These are phyloP conservation scores for Strongylocentrotus purpuratus DNA, from an alignment of 35 echinoderm and acorn worm genomes.

Conservation along the genomic window DNA sequence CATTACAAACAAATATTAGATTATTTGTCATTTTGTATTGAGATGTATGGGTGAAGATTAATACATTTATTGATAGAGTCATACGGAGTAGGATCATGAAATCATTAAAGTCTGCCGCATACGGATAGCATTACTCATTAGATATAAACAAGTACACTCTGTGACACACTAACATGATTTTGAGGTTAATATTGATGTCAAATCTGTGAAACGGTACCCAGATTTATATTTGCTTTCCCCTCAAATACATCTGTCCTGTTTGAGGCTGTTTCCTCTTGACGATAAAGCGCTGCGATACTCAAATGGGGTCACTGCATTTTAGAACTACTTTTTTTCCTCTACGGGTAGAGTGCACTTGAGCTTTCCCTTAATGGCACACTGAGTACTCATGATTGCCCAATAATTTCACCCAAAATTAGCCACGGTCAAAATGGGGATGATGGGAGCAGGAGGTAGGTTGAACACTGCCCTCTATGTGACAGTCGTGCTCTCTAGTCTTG, in stretches of 20 bases:
- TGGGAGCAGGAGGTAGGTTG: neutral
- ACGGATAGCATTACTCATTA: neutral
- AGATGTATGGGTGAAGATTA: neutral
- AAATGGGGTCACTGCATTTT: neutral
- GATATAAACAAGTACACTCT: neutral
- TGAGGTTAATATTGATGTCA: neutral
- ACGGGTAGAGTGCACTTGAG: neutral
- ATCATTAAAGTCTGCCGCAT: neutral
- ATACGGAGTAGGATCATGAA: neutral
- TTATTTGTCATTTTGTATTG: too few species aligned
- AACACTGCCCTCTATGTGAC: neutral
- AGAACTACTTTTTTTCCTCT: neutral
- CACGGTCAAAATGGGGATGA: neutral
- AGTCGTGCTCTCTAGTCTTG: neutral
- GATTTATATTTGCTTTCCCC: neutral
- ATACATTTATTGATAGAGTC: neutral
- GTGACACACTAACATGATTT: neutral
- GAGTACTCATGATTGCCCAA: neutral
- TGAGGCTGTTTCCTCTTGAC: neutral
- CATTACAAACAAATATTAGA: too few species aligned
- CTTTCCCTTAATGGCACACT: neutral
- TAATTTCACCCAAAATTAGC: neutral
- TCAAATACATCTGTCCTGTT: neutral
- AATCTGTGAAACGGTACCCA: neutral
- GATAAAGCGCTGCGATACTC: neutral